Percentiles rank a stretch among this genome's conserved stretches.
Evolutionary conservation across 2,888 invertebrate species (phyloP).

Genomic region (Heteromurus nitidus): DNA sequence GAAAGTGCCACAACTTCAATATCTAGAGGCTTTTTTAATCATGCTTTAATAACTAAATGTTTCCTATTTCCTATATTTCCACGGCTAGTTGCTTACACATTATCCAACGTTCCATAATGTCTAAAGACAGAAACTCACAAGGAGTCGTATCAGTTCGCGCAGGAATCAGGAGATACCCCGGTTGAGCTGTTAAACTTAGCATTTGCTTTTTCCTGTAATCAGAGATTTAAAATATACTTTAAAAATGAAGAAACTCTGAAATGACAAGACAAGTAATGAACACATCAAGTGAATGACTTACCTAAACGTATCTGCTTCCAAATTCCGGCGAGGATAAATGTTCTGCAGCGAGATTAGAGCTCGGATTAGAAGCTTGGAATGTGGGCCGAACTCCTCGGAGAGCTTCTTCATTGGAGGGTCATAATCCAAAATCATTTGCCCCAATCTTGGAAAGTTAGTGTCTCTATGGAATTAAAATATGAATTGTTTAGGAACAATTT

Average conservation of each 20-base stretch:
- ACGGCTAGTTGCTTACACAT: conserved; percentile 81
- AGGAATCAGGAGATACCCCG: conserved; percentile 94
- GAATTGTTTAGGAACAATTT: neutral
- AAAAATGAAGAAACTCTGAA: neutral
- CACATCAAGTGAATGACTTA: conserved; percentile 20
- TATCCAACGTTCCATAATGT: conserved; percentile 97
- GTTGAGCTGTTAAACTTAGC: conserved; percentile 94
- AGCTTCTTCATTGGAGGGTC: conserved; percentile 96
- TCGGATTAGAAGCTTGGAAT: conserved; percentile 88
- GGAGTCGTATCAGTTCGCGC: conserved; percentile 97
- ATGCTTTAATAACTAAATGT: too few relatives aligned
- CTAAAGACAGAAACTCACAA: conserved; percentile 96
- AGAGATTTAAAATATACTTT: neutral
- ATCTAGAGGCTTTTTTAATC: too few relatives aligned
- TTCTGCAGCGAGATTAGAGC: conserved; percentile 91
- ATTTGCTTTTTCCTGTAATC: conserved; percentile 85
- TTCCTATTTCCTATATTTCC: too few relatives aligned
- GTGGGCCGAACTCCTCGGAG: conserved; percentile 97
- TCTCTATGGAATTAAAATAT: conserved; percentile 80
- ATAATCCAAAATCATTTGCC: conserved; percentile 98
- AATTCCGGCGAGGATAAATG: conserved; percentile 91
- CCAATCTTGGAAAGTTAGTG: conserved; percentile 94
- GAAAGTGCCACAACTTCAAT: too few relatives aligned
- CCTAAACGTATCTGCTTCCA: conserved; percentile 73
- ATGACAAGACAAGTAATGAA: neutral